Evolutionary conservation across 2,797 vertebrate species (phyloP).

Genomic region (Hypotaenidia okinawae): DNA sequence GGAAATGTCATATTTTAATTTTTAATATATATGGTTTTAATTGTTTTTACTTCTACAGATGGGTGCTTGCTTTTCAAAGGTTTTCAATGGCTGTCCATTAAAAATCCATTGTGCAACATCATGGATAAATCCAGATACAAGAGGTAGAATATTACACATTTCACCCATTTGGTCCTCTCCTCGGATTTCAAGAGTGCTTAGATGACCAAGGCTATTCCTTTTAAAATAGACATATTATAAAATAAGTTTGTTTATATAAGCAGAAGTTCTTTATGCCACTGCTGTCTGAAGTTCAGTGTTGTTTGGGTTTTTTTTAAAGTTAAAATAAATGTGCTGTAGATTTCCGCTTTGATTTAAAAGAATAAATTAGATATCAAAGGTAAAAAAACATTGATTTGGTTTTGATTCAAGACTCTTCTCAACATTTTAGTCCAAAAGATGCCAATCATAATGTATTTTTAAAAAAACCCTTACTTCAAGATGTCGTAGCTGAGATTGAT

Average conservation of each 20-base stretch:
- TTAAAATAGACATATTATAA: background rate
- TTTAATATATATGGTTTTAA: background rate
- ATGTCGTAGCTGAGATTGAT: background rate
- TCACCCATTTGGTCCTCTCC: background rate
- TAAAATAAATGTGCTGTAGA: background rate
- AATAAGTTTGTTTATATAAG: background rate
- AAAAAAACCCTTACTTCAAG: background rate
- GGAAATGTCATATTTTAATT: background rate
- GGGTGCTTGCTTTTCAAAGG: constrained; percentile 99
- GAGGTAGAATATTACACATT: constrained; percentile 80
- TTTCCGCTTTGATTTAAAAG: background rate
- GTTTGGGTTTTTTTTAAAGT: background rate
- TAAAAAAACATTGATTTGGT: background rate
- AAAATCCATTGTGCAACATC: constrained; percentile 98
- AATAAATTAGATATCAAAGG: background rate
- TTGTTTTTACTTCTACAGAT: constrained; percentile 82
- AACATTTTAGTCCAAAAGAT: background rate
- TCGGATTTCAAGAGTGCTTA: background rate
- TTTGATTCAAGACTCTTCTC: background rate
- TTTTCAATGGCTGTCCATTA: constrained; percentile 97
- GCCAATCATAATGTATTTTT: background rate
- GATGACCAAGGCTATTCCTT: background rate
- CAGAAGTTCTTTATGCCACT: background rate
- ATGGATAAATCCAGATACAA: constrained; percentile 98
- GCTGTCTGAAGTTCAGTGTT: background rate